Base-by-base conservation (phyloP, 2,113 vertebrate genomes). In the Odontesthes bonariensis region DNA sequence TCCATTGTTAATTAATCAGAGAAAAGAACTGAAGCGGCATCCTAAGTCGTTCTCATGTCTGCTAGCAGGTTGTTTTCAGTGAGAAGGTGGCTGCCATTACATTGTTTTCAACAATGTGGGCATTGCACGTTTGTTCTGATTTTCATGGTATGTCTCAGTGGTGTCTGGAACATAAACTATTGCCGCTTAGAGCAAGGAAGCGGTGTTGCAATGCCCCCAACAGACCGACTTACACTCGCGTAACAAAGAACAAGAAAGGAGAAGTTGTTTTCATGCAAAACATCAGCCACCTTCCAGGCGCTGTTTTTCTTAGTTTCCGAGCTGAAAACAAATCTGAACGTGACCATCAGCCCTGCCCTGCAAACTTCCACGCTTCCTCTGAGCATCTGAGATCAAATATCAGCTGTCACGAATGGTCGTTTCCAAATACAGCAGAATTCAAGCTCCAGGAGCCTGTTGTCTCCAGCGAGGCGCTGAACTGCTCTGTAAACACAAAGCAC, bases 401-500 rank as follows among this genome's bases (percentile, higher is more conserved):
- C 71, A 49, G 53, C 71, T 83, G 79, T 74, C 80, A 58, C 23
- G 5, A 38, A 19, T 79, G 9, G 63, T 82, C 64, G 68, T 62
- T 73, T 73, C 40, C 54, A 40, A 60, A 69, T 59, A 14, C 66
- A 69, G 67, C 56, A 27, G 38, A 22, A 63, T 22, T 60, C 4
- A 14, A 75, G 61, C 64, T 17, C 38, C 23, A 16, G 67, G 40
- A 80, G 68, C 13, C 20, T 35, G 58, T 54, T 68, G 68, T 61
- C 66, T 40, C 14, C 67, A 31, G 12, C n/a, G 8, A 44, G 32
- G 56, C 55, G 46, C 52, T 54, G 20, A 2, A 4, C 61, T 54
- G 68, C 78, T 81, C 73, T 81, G 84, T 83, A 78, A 87, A 89
- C 86, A 88, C 35, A 82, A 85, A 47, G 63, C 66, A 77, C 54